Evolutionary conservation across 2,888 invertebrate species (phyloP), one percentile per base, ranked within the genome.

Genomic region (Acronicta psi): DNA sequence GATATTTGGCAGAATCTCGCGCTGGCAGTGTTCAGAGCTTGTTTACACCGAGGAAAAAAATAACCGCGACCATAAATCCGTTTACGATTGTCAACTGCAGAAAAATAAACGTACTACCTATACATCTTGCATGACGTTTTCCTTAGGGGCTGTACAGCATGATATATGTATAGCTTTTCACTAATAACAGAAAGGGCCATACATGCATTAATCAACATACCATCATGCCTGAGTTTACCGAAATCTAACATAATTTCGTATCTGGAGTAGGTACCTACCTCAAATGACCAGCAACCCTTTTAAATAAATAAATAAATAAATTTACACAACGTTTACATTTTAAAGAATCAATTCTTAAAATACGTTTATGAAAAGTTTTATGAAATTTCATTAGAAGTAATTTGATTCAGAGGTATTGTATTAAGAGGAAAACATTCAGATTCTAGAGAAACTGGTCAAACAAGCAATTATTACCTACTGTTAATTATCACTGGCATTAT

Each of bases 11-110:
- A 37, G 43, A 37, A 55, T 47, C 16, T 29, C 17, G 10, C 20
- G 18, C 43, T 1, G 16, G 18, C 18, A 17, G 13, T 29, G 45
- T 29, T 40, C 34, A 16, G 18, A 43, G 14, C 16, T 47, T 17
- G 49, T 51, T 55, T 18, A 17, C 31, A 16, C 36, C 11, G 40
- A 43, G 42, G 38, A 44, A 57, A 44, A 25, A 38, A 20, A 11
- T 10, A 2, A 17, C 25, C 36, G 7, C 34, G 41, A 47, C 45
- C 25, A 52, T 54, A 62, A 68, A 62, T 54, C 42, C 36, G 23
- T 38, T 51, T 54, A 51, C 43, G 37, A 51, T 42, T 54, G 47
- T 58, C 51, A 68, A 23, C 20, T 43, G 18, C 40, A 45, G 25
- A 41, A 47, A 51, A 50, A 47, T 18, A 54, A 44, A 52, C 34